Evolutionary conservation across 2,113 vertebrate genomes (phyloP).

Genomic region (Diadophis punctatus): DNA sequence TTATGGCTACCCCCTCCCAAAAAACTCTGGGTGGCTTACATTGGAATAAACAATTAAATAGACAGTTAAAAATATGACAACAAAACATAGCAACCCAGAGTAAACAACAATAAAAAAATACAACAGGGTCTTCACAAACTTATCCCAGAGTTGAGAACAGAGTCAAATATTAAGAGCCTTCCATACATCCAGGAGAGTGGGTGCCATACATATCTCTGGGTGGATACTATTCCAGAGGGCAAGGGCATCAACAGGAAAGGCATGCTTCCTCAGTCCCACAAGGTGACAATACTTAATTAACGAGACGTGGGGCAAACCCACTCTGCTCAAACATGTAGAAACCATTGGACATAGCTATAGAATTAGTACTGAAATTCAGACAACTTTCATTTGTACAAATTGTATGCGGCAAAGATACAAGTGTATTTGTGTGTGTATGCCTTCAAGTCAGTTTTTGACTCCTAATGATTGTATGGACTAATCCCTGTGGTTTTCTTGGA

Average conservation of each 20-base stretch:
- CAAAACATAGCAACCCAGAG: not conserved
- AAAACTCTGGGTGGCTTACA: not conserved
- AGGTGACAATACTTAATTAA: not conserved
- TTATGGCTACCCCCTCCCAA: not conserved
- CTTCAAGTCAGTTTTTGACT: not conserved
- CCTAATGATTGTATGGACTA: not conserved
- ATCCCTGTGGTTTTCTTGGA: not conserved
- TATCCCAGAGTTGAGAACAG: not conserved
- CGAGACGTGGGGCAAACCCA: not conserved
- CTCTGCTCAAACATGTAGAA: not conserved
- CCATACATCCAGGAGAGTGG: not conserved
- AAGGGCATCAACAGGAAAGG: not conserved
- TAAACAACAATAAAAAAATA: not conserved
- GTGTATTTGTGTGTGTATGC: not conserved
- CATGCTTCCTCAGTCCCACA: not conserved
- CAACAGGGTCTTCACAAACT: not conserved
- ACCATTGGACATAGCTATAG: slow-evolving; percentile 2
- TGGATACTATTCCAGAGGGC: not conserved
- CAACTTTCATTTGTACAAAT: slow-evolving; percentile 22
- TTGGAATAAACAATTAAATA: not conserved
- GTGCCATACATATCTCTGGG: not conserved
- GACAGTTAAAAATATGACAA: not conserved
- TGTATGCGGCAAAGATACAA: slow-evolving; percentile 10
- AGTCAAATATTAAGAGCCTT: not conserved
- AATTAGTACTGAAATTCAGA: slow-evolving; percentile 26